These are phyloP conservation scores for Dendropsophus ebraccatus DNA, from an alignment of 2,113 vertebrate genomes.

Conservation along the genomic window DNA sequence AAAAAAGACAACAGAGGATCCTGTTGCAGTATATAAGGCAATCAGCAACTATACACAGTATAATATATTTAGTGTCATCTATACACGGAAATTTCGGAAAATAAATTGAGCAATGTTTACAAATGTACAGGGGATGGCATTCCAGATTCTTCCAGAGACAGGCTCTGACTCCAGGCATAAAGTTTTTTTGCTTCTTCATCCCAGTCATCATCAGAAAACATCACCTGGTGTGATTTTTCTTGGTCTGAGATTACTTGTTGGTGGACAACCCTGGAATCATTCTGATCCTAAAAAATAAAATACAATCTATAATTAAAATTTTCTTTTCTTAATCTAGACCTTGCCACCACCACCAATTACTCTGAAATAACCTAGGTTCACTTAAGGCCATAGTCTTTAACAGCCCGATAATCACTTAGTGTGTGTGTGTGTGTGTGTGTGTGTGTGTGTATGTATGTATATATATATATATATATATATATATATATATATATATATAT, in stretches of 20 bases:
- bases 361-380: too few relatives aligned
- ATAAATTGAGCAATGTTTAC: background rate
- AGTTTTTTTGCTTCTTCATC: constrained; percentile 68
- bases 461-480: too few relatives aligned
- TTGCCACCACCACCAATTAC: too few relatives aligned
- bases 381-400: too few relatives aligned
- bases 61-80: background rate
- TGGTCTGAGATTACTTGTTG: background rate
- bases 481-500: too few relatives aligned
- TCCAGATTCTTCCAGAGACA: constrained; percentile 60
- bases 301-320: too few relatives aligned
- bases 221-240: constrained; percentile 36
- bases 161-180: constrained; percentile 62
- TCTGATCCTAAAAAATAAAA: background rate
- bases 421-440: too few relatives aligned
- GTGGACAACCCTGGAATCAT: background rate
- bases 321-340: too few relatives aligned
- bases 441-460: too few relatives aligned
- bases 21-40: background rate
- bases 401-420: too few relatives aligned
- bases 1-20: background rate
- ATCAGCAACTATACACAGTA: background rate
- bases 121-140: background rate
- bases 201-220: constrained; percentile 64
- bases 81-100: background rate